Evolutionary conservation across 1,140 invertebrate genomes (phyloP), one percentile per base, ranked within the genome.

Genomic region (Bradynema listronoti): DNA sequence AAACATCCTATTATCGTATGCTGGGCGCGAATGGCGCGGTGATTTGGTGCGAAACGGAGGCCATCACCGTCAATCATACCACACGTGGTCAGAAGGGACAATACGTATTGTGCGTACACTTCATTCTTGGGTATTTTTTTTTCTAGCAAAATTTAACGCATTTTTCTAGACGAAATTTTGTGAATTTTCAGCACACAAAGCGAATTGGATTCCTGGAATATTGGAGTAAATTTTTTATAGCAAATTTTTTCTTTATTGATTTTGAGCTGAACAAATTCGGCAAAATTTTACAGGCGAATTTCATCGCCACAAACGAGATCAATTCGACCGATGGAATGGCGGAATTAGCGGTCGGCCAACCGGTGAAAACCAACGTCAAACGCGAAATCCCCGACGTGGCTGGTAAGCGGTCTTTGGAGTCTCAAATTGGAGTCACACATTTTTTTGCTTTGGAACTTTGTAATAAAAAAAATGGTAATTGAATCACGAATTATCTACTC

Each of bases 21-120:
- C 39, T 73, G n/a, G 72, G 65, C 22, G 62, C 68, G 1, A 68
- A 61, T 33, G 45, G 57, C 24, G 57, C 63, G 0, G 51, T 73
- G 1, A 63, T 63, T 0, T 73, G 71, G 71, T 51, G 70, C 33
- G 61, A 70, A 50, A 73, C 71, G 6, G 71, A 75, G 39, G 71
- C 72, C 19, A 69, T 63, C 0, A 73, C 72, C 4, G 59, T 74
- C 34, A 65, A 58, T 43, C 71, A 73, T 56, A 73, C 71, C 7
- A 60, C 69, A 7, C 58, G 61, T 30, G 71, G 71, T 27, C 68
- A 71, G 46, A 71, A 65, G 36, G 71, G 69, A 34, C 71, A 73
- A 56, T 73, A 73, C 57, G 62, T 73, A 16, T 65, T 73, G n/a
- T 72, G 71, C 57, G 59, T 72, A n/a, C 71, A 73, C 49, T 65